Percentiles rank a stretch among this genome's conserved stretches.
phyloP scores from a whole-genome alignment of 2,888 invertebrate genomes.

The Agrilus biguttatus region DNA sequence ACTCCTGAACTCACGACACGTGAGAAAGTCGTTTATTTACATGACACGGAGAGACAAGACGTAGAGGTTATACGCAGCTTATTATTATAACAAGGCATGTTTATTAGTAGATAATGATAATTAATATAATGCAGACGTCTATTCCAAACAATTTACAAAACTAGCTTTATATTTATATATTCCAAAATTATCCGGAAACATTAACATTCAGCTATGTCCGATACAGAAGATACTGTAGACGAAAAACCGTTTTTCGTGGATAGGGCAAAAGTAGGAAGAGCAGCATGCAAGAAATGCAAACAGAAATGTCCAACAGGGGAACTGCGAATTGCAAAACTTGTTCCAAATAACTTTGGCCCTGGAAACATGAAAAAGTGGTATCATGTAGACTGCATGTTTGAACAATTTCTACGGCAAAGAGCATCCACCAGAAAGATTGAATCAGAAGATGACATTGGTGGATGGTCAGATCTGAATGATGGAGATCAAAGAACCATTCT shows the following conservation, averaged over 20 bases:
- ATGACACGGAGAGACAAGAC: too few relatives aligned
- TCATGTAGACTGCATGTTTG: slow-evolving; percentile 68
- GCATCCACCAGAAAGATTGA: slow-evolving; percentile 72
- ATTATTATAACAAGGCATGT: too few relatives aligned
- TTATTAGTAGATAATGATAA: too few relatives aligned
- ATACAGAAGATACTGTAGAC: slow-evolving; percentile 9
- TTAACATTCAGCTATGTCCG: too few relatives aligned
- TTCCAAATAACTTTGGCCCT: slow-evolving; percentile 60
- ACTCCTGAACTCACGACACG: too few relatives aligned
- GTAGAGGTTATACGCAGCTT: too few relatives aligned
- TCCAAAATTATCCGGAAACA: too few relatives aligned
- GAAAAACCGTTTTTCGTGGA: slow-evolving; percentile 56
- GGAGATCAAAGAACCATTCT: slow-evolving; percentile 53
- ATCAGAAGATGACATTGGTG: slow-evolving; percentile 60
- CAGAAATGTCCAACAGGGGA: slow-evolving; percentile 56
- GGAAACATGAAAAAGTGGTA: slow-evolving; percentile 74
- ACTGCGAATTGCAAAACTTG: slow-evolving; percentile 62
- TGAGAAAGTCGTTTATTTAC: too few relatives aligned
- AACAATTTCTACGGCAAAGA: slow-evolving; percentile 62
- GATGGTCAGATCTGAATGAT: slow-evolving; percentile 50
- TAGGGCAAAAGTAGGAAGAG: slow-evolving; percentile 64
- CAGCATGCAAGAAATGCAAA: slow-evolving; percentile 81
- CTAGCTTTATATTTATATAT: too few relatives aligned
- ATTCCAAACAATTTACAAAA: too few relatives aligned
- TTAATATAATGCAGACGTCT: too few relatives aligned